Evolutionary conservation across 1,140 invertebrate genomes (phyloP).

Genomic region (Temnothorax curvispinosus): DNA sequence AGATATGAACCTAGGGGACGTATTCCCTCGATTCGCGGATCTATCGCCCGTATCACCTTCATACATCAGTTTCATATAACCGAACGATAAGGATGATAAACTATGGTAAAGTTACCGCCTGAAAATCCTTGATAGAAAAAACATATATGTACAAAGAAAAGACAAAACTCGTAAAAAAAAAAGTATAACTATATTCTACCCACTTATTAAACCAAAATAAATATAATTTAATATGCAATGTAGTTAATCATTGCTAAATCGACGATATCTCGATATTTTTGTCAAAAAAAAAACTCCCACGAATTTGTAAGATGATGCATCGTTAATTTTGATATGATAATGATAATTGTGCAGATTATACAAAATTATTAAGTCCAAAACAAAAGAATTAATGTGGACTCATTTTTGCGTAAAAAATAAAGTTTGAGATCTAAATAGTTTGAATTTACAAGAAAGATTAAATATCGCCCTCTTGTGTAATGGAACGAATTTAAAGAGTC

Average conservation of each 20-base stretch:
- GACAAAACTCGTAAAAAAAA: background rate
- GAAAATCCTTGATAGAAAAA: background rate
- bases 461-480: background rate
- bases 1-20: conserved; percentile 15
- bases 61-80: conserved; percentile 25
- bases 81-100: conserved; percentile 11
- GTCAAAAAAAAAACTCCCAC: background rate
- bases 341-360: background rate
- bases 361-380: background rate
- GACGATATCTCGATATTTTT: background rate
- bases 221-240: background rate
- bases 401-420: background rate
- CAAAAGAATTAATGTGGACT: background rate
- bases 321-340: background rate
- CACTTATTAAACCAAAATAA: background rate
- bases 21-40: conserved; percentile 13
- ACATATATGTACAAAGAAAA: background rate
- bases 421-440: background rate
- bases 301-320: background rate
- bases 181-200: background rate
- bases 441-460: background rate
- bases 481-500: conserved; percentile 26
- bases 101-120: background rate
- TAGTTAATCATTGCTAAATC: background rate
- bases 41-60: conserved; percentile 11